Percentiles rank a stretch among this genome's conserved stretches.
Evolutionary conservation across 2,113 vertebrate genomes (phyloP).

Genomic region (Lepisosteus oculatus): DNA sequence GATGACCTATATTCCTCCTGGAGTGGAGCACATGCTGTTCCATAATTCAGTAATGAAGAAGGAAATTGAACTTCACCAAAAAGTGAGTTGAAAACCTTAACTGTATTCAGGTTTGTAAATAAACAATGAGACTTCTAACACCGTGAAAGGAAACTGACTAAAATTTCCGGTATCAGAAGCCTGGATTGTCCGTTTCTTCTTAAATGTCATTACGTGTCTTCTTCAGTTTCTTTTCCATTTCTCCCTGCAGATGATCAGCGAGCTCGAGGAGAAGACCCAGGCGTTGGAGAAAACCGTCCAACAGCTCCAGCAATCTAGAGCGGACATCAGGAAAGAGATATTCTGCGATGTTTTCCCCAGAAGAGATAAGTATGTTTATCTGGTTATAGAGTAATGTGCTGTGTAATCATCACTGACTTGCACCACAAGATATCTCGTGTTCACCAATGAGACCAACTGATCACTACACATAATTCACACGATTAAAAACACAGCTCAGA

Average conservation of each 20-base stretch:
- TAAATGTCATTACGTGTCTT: background rate
- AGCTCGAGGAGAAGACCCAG: constrained; percentile 26
- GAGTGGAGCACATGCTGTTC: constrained; percentile 9
- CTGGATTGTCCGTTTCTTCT: too few relatives aligned
- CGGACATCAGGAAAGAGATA: constrained; percentile 22
- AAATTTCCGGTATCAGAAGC: too few relatives aligned
- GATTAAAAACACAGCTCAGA: background rate
- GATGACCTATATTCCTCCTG: constrained; percentile 9
- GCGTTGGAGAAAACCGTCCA: constrained; percentile 23
- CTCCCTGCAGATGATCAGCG: constrained; percentile 28
- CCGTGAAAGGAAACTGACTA: background rate
- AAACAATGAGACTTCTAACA: background rate
- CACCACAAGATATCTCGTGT: too few relatives aligned
- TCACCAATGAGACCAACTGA: too few relatives aligned
- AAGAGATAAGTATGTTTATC: constrained; percentile 37
- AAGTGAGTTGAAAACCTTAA: background rate
- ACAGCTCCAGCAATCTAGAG: constrained; percentile 24
- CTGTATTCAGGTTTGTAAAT: too few relatives aligned
- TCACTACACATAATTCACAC: background rate
- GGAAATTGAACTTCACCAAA: constrained; percentile 16
- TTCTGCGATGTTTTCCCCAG: constrained; percentile 30
- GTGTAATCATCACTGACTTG: background rate
- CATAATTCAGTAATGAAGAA: constrained; percentile 16
- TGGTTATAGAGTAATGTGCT: background rate
- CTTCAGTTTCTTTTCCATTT: background rate